Evolutionary conservation across 1,140 invertebrate genomes (phyloP).

Genomic region (Archegozetes longisetosus): DNA sequence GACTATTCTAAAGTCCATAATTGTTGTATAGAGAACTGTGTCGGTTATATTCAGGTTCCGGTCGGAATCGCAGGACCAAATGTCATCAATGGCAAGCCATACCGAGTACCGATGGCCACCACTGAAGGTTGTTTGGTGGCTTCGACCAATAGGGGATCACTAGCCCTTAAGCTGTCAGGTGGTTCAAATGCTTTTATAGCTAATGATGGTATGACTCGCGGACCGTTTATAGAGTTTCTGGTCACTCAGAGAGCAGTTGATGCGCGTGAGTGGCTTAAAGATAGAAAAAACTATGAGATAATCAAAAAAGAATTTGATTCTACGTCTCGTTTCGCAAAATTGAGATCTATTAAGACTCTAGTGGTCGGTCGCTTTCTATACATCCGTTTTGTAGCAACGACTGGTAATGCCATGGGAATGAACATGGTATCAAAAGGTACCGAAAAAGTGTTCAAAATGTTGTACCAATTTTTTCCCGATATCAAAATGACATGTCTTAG

Average conservation of each 20-base stretch:
- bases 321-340: conserved; percentile 30
- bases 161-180: conserved; percentile 47
- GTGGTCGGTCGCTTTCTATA: conserved; percentile 74
- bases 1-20: background rate
- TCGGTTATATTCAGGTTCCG: conserved; percentile 85
- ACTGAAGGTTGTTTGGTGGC: conserved; percentile 94
- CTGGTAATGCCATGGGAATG: conserved; percentile 99
- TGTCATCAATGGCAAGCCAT: conserved; percentile 55
- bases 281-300: conserved; percentile 51
- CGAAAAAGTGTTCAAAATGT: conserved; percentile 15
- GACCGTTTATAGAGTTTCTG: conserved; percentile 74
- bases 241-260: conserved; percentile 53
- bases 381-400: conserved; percentile 81
- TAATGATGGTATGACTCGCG: conserved; percentile 87
- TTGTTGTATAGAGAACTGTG: conserved; percentile 88
- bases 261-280: conserved; percentile 68
- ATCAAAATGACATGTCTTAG: conserved; percentile 87
- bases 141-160: conserved; percentile 84
- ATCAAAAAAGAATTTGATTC: conserved; percentile 78
- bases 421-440: conserved; percentile 93
- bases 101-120: conserved; percentile 92
- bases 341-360: too few species aligned
- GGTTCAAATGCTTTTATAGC: conserved; percentile 63
- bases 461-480: conserved; percentile 45
- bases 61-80: conserved; percentile 86